Evolutionary conservation across 2,888 invertebrate genomes (phyloP), one percentile per base, ranked within the genome.

Genomic region (Morinoia aosen): DNA sequence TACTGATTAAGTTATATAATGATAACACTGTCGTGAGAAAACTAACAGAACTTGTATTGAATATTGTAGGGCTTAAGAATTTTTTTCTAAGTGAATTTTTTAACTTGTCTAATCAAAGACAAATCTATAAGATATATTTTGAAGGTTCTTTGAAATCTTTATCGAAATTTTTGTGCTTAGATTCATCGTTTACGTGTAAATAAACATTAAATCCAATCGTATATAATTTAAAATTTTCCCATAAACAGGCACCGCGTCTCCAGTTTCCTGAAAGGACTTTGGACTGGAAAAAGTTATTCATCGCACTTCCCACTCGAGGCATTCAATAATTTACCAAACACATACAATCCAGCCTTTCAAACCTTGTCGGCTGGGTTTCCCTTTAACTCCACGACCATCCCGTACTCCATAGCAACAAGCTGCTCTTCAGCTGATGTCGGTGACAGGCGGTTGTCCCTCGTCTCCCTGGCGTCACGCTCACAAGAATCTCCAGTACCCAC

Each of bases 231-330:
- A 14, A 7, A 76, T 76, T 76, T 19, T 76, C 25, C 76, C 25
- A 76, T 33, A 33, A 76, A 90, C 93, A 93, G 93, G 33, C 93
- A 57, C 48, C 56, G 57, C 14, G n/a, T 93, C 10, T 93, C 93
- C 33, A 93, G 40, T 93, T 93, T 93, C 57, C 33, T 93, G 57
- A 93, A 93, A 57, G 93, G 93, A 7, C 57, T 93, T 8, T 93
- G 93, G 93, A 93, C 57, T 0, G 93, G 93, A 39, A 93, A 93
- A 93, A 93, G 93, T 57, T 93, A 93, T 57, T 93, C 93, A 19
- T 93, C 93, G n/a, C 93, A 93, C 10, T 56, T 57, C 57, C 33
- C 56, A 57, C 16, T 93, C 14, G 93, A 57, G 48, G 48, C 39
- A 8, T 57, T 57, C 8, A 56, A 57, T 57, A 57, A 16, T 33